Conservation (phyloP, 1,140 invertebrate species). For the Wasmannia auropunctata region DNA sequence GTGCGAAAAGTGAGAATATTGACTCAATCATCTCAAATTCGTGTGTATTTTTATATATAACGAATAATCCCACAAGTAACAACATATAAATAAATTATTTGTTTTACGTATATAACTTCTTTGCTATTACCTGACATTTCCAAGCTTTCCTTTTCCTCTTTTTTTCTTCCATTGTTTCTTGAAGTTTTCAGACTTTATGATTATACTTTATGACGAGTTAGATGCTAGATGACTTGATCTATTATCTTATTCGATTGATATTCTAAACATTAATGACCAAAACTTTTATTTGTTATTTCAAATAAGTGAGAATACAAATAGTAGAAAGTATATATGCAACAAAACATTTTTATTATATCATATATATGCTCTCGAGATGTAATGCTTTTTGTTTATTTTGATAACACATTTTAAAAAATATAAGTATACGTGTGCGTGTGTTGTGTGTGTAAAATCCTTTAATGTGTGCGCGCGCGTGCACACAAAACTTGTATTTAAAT, state of each 20-base stretch:
- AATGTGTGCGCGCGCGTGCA: too few relatives aligned
- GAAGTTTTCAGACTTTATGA: neutral
- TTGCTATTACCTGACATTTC: neutral
- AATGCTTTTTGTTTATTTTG: conserved; percentile 24
- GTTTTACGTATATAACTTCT: neutral
- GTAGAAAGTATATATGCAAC: neutral
- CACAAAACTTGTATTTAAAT: too few relatives aligned
- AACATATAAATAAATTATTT: neutral
- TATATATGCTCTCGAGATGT: neutral
- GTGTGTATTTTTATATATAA: neutral
- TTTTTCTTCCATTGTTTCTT: neutral
- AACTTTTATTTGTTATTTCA: neutral
- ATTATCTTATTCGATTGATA: neutral
- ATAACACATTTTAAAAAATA: neutral
- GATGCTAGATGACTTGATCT: neutral
- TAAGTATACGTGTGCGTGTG: neutral
- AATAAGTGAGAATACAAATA: conserved; percentile 2
- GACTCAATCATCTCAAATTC: neutral
- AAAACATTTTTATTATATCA: conserved; percentile 1
- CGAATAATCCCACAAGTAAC: neutral
- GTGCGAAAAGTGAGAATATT: neutral
- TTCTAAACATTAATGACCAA: neutral
- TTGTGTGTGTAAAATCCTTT: too few relatives aligned
- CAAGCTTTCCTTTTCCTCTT: neutral
- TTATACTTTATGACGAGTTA: too few relatives aligned